Percentiles rank a stretch among this genome's conserved stretches.
phyloP scores from a whole-genome alignment of 2,888 invertebrate species.

The Epinotia brunnichana region DNA sequence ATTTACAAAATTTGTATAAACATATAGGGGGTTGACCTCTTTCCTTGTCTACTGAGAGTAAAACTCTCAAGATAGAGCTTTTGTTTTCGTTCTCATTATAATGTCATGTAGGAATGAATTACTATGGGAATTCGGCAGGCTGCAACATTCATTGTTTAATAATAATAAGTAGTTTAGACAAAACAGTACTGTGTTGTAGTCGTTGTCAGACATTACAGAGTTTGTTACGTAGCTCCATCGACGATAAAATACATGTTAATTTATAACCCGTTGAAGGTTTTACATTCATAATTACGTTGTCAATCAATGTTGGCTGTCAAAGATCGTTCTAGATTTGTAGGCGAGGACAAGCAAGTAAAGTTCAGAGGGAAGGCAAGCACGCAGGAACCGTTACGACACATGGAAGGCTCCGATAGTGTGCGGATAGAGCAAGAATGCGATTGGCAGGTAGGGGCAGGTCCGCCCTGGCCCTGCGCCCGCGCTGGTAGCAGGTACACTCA shows the following conservation, averaged over 20 bases:
- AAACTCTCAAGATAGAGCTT: constrained; percentile 13
- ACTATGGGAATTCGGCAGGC: constrained; percentile 9
- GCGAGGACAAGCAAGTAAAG: constrained; percentile 65
- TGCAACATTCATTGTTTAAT: constrained; percentile 23
- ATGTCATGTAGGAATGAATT: constrained; percentile 9
- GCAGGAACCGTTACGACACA: constrained; percentile 72
- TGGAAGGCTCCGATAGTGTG: constrained; percentile 68
- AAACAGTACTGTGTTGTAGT: constrained; percentile 11
- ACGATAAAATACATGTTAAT: constrained; percentile 8
- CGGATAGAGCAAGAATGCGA: constrained; percentile 78
- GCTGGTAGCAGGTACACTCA: constrained; percentile 59
- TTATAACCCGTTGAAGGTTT: constrained; percentile 56
- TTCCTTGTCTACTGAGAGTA: constrained; percentile 12
- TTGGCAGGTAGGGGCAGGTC: constrained; percentile 74
- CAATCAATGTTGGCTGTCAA: constrained; percentile 62
- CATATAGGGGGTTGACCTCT: constrained; percentile 8
- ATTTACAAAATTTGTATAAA: constrained; percentile 10
- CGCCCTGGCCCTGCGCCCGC: constrained; percentile 53
- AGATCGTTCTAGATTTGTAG: constrained; percentile 58
- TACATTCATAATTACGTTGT: constrained; percentile 71
- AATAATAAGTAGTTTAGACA: constrained; percentile 14
- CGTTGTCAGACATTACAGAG: constrained; percentile 17
- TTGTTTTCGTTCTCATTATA: constrained; percentile 22
- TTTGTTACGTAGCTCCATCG: constrained; percentile 1
- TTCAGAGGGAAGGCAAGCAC: constrained; percentile 57